Percentiles rank a stretch among this genome's conserved stretches.
Conservation (phyloP, 2,888 invertebrate genomes). For the Agrochola lota region DNA sequence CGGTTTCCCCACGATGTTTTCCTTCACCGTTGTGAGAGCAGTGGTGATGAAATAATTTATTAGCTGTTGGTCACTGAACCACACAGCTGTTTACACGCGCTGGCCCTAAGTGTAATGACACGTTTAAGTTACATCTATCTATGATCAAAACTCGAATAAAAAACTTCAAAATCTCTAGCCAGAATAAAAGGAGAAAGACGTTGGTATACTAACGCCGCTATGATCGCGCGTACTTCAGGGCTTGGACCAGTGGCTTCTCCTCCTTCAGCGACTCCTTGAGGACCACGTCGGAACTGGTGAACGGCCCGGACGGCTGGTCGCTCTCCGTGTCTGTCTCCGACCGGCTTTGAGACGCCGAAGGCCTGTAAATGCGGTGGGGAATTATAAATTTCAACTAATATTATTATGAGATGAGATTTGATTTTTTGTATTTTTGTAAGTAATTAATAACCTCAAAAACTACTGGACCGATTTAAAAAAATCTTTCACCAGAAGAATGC, state of each 20-base stretch:
- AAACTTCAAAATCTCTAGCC: constrained; percentile 40
- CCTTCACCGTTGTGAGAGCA: too few species aligned
- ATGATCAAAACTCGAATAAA: not conserved
- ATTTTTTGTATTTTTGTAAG: not conserved
- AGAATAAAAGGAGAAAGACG: not conserved
- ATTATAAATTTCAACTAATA: not conserved
- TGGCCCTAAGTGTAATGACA: not conserved
- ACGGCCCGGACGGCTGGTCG: constrained; percentile 61
- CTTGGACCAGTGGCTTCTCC: constrained; percentile 84
- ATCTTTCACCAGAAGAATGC: too few species aligned
- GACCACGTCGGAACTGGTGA: constrained; percentile 77
- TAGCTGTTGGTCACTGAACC: not conserved
- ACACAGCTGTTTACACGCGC: not conserved
- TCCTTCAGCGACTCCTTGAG: constrained; percentile 84
- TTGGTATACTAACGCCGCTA: constrained; percentile 67
- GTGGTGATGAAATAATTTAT: too few species aligned
- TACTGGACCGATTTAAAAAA: not conserved
- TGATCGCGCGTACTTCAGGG: constrained; percentile 84
- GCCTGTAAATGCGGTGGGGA: not conserved
- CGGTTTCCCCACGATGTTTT: too few species aligned
- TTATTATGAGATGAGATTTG: not conserved
- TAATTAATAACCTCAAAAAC: not conserved
- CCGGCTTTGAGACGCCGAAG: constrained; percentile 65
- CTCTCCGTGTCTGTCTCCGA: constrained; percentile 73
- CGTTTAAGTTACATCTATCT: not conserved